phyloP scores from a whole-genome alignment of 2,113 vertebrate genomes.

The Epinephelus lanceolatus region DNA sequence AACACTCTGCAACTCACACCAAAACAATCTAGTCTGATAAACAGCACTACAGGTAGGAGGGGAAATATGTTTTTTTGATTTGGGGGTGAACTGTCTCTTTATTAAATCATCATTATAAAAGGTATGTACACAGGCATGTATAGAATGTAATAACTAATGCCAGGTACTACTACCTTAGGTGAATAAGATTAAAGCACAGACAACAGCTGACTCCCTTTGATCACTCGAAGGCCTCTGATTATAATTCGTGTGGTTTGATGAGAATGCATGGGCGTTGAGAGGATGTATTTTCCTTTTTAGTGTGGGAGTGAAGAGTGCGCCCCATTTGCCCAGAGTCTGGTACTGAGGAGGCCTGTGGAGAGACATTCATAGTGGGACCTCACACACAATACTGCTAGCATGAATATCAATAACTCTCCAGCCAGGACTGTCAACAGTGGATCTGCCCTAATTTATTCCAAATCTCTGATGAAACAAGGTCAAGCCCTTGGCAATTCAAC shows the following conservation, averaged over 20 bases:
- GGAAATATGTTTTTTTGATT: too few relatives aligned
- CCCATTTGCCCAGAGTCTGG: constrained; percentile 20
- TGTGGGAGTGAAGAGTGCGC: constrained; percentile 33
- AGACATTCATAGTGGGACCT: constrained; percentile 45
- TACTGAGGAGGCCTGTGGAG: constrained; percentile 47
- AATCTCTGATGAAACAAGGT: constrained; percentile 41
- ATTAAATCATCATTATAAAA: neutral
- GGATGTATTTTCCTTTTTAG: constrained; percentile 13
- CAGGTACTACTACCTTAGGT: neutral
- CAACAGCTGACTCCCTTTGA: constrained; percentile 17
- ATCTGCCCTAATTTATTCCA: constrained; percentile 58
- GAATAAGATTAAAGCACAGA: constrained; percentile 11
- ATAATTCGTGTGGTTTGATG: constrained; percentile 19
- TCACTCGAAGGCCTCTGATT: constrained; percentile 12
- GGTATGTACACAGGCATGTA: neutral
- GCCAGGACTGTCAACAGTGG: constrained; percentile 40
- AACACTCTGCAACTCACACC: too few relatives aligned
- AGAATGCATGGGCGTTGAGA: constrained; percentile 9
- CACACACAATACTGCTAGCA: constrained; percentile 52
- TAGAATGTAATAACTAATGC: neutral
- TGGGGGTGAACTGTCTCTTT: too few relatives aligned
- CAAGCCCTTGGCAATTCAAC: constrained; percentile 26
- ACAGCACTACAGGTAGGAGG: too few relatives aligned
- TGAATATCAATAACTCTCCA: constrained; percentile 69
- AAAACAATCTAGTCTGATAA: too few relatives aligned